phyloP scores from a whole-genome alignment of 2,888 invertebrate genomes.

The Tiliacea aurago region DNA sequence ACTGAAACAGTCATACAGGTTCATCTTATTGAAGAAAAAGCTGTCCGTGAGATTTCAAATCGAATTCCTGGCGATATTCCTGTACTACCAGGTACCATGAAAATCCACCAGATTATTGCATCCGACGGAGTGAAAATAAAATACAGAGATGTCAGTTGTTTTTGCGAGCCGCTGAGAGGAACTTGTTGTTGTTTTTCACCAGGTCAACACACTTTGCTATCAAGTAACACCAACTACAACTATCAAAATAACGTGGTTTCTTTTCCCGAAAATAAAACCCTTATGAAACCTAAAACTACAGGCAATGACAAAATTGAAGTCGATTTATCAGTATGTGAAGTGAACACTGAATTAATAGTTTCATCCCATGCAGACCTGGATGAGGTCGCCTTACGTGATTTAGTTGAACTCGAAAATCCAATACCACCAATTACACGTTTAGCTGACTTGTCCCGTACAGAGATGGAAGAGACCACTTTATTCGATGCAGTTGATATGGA shows the following conservation, averaged over 20 bases:
- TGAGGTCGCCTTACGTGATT: too few relatives aligned
- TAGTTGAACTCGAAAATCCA: conserved; percentile 2
- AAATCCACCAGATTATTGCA: conserved; percentile 15
- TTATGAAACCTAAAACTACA: too few relatives aligned
- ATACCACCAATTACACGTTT: conserved; percentile 9
- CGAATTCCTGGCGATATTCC: neutral
- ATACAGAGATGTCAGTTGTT: conserved; percentile 12
- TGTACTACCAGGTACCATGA: conserved; percentile 8
- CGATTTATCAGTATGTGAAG: too few relatives aligned
- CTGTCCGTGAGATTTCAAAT: neutral
- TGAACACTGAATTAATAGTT: too few relatives aligned
- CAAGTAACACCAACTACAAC: neutral
- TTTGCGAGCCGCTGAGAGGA: conserved; percentile 20
- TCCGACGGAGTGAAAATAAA: conserved; percentile 5
- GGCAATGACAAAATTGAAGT: too few relatives aligned
- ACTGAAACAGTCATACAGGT: conserved; percentile 1
- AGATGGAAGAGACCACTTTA: neutral
- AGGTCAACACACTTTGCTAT: conserved; percentile 11
- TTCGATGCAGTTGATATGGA: conserved; percentile 2
- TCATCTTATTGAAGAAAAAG: conserved; percentile 10
- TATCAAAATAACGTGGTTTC: too few relatives aligned
- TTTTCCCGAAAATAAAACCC: too few relatives aligned
- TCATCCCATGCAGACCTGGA: too few relatives aligned
- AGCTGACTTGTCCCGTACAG: too few relatives aligned
- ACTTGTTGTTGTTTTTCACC: conserved; percentile 36